These are phyloP conservation scores for Craniophora ligustri DNA, from an alignment of 2,888 invertebrate genomes.

Conservation along the genomic window DNA sequence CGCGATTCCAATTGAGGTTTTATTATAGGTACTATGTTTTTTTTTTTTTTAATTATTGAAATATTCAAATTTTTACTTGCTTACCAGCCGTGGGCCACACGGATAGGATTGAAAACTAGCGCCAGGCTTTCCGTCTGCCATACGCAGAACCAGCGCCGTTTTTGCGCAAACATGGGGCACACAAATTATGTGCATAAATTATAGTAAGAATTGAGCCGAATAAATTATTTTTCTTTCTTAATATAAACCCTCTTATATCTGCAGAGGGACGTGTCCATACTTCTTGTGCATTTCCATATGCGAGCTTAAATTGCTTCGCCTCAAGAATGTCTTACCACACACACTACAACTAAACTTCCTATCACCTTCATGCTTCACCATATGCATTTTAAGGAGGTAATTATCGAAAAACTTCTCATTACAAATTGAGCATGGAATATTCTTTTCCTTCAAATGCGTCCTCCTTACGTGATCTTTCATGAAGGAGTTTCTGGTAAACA, in stretches of 20 bases:
- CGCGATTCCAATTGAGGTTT: no score
- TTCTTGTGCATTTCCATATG: conserved; percentile 88
- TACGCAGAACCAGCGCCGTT: no score
- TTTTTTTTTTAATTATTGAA: no score
- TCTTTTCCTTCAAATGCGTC: conserved; percentile 83
- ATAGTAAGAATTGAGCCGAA: no score
- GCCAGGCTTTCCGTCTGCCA: no score
- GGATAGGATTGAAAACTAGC: no score
- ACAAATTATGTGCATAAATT: no score
- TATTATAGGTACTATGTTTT: no score
- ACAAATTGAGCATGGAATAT: conserved; percentile 78
- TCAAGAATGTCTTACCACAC: conserved; percentile 88
- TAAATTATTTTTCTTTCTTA: no score
- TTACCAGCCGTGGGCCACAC: no score
- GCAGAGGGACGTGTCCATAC: conserved; percentile 69
- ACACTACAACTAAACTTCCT: conserved; percentile 87
- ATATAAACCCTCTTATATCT: conserved; percentile 17
- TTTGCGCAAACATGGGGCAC: no score
- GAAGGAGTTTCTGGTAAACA: conserved; percentile 83
- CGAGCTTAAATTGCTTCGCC: conserved; percentile 88
- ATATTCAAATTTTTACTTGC: no score
- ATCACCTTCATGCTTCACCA: conserved; percentile 87
- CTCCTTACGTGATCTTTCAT: conserved; percentile 81
- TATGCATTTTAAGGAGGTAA: conserved; percentile 79
- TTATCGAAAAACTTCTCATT: conserved; percentile 82